These are phyloP conservation scores for Stenopsyche tienmushanensis DNA, from an alignment of 1,140 invertebrate genomes.

Conservation along the genomic window DNA sequence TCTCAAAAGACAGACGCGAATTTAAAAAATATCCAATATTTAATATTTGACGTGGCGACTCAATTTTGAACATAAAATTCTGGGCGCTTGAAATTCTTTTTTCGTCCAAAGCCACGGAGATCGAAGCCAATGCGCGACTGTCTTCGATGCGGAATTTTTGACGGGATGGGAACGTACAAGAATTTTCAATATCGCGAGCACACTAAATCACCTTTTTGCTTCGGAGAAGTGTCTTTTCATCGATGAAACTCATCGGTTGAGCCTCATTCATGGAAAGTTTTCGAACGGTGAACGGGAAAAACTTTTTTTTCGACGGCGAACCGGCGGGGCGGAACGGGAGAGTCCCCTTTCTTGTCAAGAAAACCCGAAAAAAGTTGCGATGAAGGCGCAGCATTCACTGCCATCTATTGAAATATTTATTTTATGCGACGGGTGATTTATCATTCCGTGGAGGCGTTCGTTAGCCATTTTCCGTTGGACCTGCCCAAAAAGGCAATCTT, in stretches of 20 bases:
- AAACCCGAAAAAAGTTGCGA: constrained; percentile 18
- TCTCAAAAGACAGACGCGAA: too few relatives aligned
- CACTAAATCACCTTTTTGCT: constrained; percentile 12
- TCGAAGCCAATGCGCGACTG: too few relatives aligned
- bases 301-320: too few relatives aligned
- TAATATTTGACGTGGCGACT: too few relatives aligned
- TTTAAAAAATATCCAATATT: too few relatives aligned
- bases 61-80: too few relatives aligned
- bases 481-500: background rate
- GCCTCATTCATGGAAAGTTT: background rate
- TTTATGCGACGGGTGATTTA: constrained; percentile 25
- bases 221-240: background rate
- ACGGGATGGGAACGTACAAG: background rate
- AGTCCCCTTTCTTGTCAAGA: background rate
- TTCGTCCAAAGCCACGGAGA: too few relatives aligned
- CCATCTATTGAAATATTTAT: constrained; percentile 36
- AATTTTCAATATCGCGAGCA: constrained; percentile 12
- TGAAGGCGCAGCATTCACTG: constrained; percentile 9
- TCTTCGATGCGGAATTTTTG: background rate
- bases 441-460: constrained; percentile 25
- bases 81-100: too few relatives aligned
- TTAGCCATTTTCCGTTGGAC: constrained; percentile 18
- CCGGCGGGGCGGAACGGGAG: background rate
- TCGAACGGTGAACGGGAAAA: background rate
- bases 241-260: background rate